phyloP scores from a whole-genome alignment of 2,888 invertebrate species.

The Malacosoma neustria region DNA sequence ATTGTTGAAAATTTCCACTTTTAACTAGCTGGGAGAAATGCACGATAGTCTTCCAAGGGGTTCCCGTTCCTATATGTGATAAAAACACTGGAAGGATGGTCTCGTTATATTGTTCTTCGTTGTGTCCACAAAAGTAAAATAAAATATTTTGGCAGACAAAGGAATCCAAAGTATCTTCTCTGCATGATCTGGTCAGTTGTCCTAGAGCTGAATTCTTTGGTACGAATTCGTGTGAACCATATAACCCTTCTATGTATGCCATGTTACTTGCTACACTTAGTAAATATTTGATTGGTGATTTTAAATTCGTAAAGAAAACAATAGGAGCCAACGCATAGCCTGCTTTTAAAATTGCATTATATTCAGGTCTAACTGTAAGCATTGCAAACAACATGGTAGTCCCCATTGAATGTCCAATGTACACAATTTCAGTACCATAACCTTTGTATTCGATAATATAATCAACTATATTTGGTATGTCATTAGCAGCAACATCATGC shows the following conservation, averaged over 20 bases:
- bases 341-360: conserved; percentile 76
- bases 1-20: conserved; percentile 77
- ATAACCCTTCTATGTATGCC: conserved; percentile 74
- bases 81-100: conserved; percentile 80
- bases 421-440: conserved; percentile 61
- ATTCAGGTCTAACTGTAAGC: conserved; percentile 78
- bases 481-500: conserved; percentile 91
- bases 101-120: conserved; percentile 79
- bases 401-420: conserved; percentile 95
- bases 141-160: conserved; percentile 81
- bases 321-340: conserved; percentile 82
- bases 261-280: conserved; percentile 77
- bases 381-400: conserved; percentile 84
- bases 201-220: conserved; percentile 77
- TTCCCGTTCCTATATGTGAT: conserved; percentile 82
- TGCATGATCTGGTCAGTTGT: conserved; percentile 74
- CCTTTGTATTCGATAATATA: conserved; percentile 60
- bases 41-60: conserved; percentile 81
- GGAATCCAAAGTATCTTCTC: conserved; percentile 58
- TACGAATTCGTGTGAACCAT: conserved; percentile 82
- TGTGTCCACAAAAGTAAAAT: conserved; percentile 83
- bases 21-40: conserved; percentile 78
- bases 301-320: conserved; percentile 77
- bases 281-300: conserved; percentile 78
- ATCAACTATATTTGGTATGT: conserved; percentile 90